These are phyloP conservation scores for Pegoplata infirma DNA, from an alignment of 2,888 invertebrate genomes.

Conservation along the genomic window DNA sequence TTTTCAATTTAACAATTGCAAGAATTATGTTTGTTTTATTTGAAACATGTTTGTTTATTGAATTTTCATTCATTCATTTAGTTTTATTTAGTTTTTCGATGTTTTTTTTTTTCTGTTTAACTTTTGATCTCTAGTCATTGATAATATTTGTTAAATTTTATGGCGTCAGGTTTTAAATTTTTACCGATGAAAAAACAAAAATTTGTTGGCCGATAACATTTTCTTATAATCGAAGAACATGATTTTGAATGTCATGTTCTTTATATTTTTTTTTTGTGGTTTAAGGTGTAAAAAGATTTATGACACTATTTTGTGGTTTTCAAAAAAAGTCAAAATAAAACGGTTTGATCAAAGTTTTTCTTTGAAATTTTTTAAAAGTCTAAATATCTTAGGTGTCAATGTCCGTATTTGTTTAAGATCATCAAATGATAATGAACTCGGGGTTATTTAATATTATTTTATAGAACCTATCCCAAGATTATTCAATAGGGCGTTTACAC, in stretches of 20 bases:
- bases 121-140: slow-evolving; percentile 55
- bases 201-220: neutral
- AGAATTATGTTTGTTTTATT: neutral
- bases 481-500: neutral
- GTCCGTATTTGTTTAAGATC: neutral
- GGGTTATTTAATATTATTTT: neutral
- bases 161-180: neutral
- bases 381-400: neutral
- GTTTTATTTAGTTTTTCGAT: neutral
- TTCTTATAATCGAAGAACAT: neutral
- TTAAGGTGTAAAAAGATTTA: slow-evolving; percentile 58
- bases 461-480: neutral
- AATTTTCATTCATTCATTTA: neutral
- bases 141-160: slow-evolving; percentile 24
- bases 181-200: neutral
- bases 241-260: slow-evolving; percentile 51
- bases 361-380: neutral
- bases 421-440: neutral
- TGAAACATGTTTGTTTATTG: neutral
- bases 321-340: neutral
- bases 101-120: slow-evolving; percentile 29
- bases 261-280: neutral
- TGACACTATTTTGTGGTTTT: slow-evolving; percentile 6
- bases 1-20: neutral
- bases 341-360: neutral